Base-by-base conservation (phyloP, 2,113 vertebrate genomes). In the Percopsis transmontana region DNA sequence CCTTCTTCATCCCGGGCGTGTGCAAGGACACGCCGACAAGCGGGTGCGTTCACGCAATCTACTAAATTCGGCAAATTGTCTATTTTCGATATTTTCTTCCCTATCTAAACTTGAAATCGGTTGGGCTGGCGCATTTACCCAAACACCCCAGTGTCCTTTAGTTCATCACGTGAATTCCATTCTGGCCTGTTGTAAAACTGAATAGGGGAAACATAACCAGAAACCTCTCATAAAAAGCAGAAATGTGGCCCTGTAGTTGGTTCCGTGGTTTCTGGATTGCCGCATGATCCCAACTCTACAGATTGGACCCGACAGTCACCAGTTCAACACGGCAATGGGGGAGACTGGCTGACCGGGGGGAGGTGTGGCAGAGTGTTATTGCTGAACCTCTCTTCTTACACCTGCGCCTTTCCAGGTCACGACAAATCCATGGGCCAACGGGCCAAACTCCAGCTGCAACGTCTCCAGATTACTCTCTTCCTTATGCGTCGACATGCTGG, bases 1-100 rank as follows among this genome's bases (percentile, higher is more conserved):
- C 95, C 91, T 96, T 97, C 94, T 97, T 96, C 95, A 97, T 97
- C 21, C 23, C 74, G 58, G 69, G 88, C 89, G 72, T 58, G 18
- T 54, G 13, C 16, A 42, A 14, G 41, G 41, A 20, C 50, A 56
- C 52, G 18, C 4, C 13, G 45, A 21, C 40, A 9, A 15, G 44
- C 39, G 15, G 40, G 38, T 20, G n/a, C 21, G 24, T 14, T 48
- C 23, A 44, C 54, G n/a, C 42, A 55, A 52, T 62, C 13, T 12
- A 23, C 53, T 54, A 64, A 10, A 16, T 48, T 38, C 13, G 56
- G 59, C 50, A 23, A 58, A 72, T 40, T 44, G 12, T 48, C 8
- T 33, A 33, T 33, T 33, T 19, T n/a, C 3, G 5, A 48, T n/a
- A 18, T 48, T 2, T 38, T 18, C 15, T 23, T n/a, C 33, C 42